Conservation (phyloP, 2,797 vertebrate species). For the Anisognathus igniventris region DNA sequence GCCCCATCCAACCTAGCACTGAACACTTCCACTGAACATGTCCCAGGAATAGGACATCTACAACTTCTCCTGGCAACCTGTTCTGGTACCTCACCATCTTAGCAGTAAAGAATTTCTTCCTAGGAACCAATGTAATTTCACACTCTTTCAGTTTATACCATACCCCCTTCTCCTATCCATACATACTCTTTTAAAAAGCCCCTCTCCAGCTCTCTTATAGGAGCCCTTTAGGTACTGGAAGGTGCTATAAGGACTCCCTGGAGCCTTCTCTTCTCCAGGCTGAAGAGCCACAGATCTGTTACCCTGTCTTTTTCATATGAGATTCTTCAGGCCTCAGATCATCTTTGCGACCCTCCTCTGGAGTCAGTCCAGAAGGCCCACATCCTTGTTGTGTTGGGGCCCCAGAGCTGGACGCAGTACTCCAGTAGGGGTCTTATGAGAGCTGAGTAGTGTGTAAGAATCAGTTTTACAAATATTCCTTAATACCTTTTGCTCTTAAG, state of each 20-base stretch:
- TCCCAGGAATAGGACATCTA: not conserved
- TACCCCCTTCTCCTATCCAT: not conserved
- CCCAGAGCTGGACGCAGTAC: fast-evolving
- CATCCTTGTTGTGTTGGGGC: not conserved
- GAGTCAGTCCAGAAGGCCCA: too few species aligned
- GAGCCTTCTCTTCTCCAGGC: not conserved
- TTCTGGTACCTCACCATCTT: not conserved
- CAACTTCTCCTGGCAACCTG: not conserved
- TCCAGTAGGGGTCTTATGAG: fast-evolving
- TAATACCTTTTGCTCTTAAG: not conserved
- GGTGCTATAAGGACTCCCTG: not conserved
- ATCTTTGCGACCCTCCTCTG: not conserved
- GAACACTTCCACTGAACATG: not conserved
- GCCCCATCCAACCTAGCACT: not conserved
- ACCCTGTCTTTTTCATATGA: not conserved
- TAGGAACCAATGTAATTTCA: not conserved
- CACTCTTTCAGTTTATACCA: not conserved
- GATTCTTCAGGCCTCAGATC: not conserved
- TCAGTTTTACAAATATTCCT: not conserved
- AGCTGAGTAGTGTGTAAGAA: not conserved
- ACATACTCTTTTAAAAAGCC: not conserved
- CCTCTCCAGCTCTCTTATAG: not conserved
- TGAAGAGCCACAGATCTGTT: not conserved
- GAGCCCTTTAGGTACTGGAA: not conserved
- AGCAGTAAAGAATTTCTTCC: not conserved